phyloP scores from a whole-genome alignment of 2,888 invertebrate species.

The Brachyptera risi region DNA sequence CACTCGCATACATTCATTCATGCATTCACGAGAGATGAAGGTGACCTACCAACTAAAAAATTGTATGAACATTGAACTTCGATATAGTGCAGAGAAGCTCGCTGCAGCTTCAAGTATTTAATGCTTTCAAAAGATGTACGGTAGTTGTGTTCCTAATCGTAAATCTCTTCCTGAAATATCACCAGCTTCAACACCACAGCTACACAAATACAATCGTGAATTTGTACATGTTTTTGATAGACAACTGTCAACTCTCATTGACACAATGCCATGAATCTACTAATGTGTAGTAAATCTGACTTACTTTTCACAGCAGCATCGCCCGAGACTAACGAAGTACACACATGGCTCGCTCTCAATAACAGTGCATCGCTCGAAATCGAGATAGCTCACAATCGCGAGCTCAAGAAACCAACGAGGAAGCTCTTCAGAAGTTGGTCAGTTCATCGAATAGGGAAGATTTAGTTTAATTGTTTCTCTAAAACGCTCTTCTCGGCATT shows the following conservation, averaged over 20 bases:
- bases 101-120: too few relatives aligned
- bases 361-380: constrained; percentile 46
- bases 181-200: too few relatives aligned
- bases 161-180: too few relatives aligned
- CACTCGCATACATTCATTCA: too few relatives aligned
- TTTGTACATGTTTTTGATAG: background rate
- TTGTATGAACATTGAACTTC: too few relatives aligned
- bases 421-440: constrained; percentile 47
- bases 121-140: too few relatives aligned
- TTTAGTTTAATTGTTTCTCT: constrained; percentile 34
- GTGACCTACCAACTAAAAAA: too few relatives aligned
- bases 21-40: too few relatives aligned
- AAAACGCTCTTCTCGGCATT: background rate
- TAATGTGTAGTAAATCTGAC: background rate
- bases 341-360: constrained; percentile 44
- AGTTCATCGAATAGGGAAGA: constrained; percentile 46
- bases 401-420: constrained; percentile 42
- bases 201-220: too few relatives aligned
- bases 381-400: constrained; percentile 44
- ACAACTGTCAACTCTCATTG: background rate
- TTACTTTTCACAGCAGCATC: constrained; percentile 30
- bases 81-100: too few relatives aligned
- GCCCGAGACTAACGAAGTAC: constrained; percentile 42
- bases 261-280: background rate
- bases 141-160: too few relatives aligned